phyloP scores from a whole-genome alignment of 1,140 invertebrate genomes.

The Arctopsyche grandis region DNA sequence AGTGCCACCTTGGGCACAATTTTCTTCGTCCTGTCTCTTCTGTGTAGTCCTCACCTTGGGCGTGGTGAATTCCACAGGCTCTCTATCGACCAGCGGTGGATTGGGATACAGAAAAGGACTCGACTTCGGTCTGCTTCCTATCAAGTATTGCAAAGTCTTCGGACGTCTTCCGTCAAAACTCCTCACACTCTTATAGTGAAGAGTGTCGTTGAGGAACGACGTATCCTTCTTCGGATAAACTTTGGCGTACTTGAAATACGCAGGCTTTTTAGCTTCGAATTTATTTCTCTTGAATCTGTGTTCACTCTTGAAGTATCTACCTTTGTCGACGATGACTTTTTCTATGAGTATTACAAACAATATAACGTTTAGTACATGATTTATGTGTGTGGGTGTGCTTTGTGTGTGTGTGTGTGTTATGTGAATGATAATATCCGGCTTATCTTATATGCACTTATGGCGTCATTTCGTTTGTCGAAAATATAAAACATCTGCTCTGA shows the following conservation, averaged over 20 bases:
- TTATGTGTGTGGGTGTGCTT: too few relatives aligned
- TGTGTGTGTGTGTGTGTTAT: not conserved
- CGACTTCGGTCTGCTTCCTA: conserved; percentile 40
- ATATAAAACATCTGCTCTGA: conserved; percentile 30
- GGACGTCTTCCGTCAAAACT: conserved; percentile 26
- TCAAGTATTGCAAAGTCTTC: conserved; percentile 51
- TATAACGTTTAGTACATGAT: not conserved
- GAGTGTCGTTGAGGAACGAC: not conserved
- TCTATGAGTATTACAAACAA: not conserved
- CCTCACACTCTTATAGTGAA: not conserved
- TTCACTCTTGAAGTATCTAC: not conserved
- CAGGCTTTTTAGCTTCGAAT: conserved; percentile 10
- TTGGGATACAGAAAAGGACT: conserved; percentile 30
- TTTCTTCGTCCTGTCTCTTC: conserved; percentile 63
- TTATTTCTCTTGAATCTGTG: conserved; percentile 31
- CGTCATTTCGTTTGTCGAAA: conserved; percentile 24
- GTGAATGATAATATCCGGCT: conserved; percentile 22
- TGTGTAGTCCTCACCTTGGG: conserved; percentile 24
- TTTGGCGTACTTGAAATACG: conserved; percentile 1
- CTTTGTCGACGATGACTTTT: not conserved
- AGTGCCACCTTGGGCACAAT: conserved; percentile 75
- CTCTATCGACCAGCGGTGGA: conserved; percentile 13
- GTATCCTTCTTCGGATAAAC: not conserved
- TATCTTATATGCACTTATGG: not conserved
- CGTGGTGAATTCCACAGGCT: conserved; percentile 35